Conservation (phyloP, 1,140 invertebrate genomes). For the Propsilocerus akamusi region DNA sequence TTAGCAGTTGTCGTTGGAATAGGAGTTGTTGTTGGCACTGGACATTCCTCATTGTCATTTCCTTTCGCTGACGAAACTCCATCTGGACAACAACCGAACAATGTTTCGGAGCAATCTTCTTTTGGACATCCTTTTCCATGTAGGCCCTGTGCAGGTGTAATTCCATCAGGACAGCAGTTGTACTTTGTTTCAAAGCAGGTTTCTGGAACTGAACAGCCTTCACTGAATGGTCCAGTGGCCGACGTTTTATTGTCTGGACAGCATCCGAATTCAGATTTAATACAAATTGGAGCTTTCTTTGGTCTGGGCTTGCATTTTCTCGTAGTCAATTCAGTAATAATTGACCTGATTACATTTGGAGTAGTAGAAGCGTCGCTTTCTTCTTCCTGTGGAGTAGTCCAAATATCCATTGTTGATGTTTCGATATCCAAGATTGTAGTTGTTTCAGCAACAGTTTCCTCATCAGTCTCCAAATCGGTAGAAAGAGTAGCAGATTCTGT, state of each 20-base stretch:
- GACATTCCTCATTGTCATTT: constrained; percentile 68
- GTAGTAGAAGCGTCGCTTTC: constrained; percentile 1
- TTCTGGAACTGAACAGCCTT: constrained; percentile 51
- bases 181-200: constrained; percentile 65
- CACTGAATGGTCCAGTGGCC: constrained; percentile 68
- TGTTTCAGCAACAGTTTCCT: background rate
- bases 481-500: constrained; percentile 10
- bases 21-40: constrained; percentile 34
- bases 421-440: constrained; percentile 6
- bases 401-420: constrained; percentile 21
- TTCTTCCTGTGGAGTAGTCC: constrained; percentile 16
- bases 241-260: constrained; percentile 70
- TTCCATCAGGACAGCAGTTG: constrained; percentile 78
- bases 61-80: constrained; percentile 57
- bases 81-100: constrained; percentile 77
- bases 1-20: constrained; percentile 15
- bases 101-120: constrained; percentile 48
- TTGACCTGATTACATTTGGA: constrained; percentile 10
- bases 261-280: constrained; percentile 61
- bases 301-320: constrained; percentile 39
- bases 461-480: background rate
- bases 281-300: constrained; percentile 39
- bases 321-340: constrained; percentile 27
- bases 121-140: constrained; percentile 59
- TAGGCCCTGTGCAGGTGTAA: constrained; percentile 58